A percentile compares a stretch with the other conserved stretches of the same genome.
Conservation (phyloP, 2,888 invertebrate genomes). For the Agapetus fuscipes region DNA sequence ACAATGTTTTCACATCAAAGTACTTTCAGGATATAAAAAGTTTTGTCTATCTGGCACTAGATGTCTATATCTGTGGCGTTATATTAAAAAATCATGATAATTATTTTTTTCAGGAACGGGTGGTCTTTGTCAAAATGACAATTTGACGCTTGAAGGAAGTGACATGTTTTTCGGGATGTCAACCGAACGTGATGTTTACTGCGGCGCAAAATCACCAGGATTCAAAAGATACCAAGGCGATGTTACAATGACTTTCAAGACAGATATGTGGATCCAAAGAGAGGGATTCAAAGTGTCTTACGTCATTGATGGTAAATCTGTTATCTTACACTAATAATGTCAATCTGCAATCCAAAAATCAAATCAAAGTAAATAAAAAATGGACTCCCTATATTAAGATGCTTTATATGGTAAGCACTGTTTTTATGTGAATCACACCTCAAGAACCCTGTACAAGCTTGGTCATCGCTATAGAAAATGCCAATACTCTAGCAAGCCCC, state of each 20-base stretch:
- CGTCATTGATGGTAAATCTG: constrained; percentile 34
- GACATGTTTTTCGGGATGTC: constrained; percentile 20
- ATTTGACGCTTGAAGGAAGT: constrained; percentile 39
- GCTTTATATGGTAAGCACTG: constrained; percentile 35
- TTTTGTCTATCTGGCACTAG: no score
- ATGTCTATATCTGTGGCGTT: no score
- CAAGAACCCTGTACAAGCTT: no score
- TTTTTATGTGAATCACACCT: no score
- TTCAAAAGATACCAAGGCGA: constrained; percentile 27
- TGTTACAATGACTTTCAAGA: constrained; percentile 42
- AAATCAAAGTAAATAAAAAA: constrained; percentile 2
- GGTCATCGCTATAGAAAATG: no score
- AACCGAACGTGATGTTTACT: constrained; percentile 35
- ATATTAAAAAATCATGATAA: background rate
- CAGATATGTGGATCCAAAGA: constrained; percentile 44
- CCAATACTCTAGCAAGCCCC: no score
- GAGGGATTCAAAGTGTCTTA: constrained; percentile 55
- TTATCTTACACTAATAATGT: background rate
- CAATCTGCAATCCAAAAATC: constrained; percentile 3
- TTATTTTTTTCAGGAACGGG: constrained; percentile 25
- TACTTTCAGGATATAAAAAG: no score
- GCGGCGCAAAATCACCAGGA: constrained; percentile 37
- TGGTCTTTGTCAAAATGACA: constrained; percentile 41
- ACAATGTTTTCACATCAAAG: background rate
- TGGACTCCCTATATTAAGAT: no score